These are phyloP conservation scores for Drosophila seguyi DNA, from an alignment of 1,140 invertebrate species.

Conservation along the genomic window DNA sequence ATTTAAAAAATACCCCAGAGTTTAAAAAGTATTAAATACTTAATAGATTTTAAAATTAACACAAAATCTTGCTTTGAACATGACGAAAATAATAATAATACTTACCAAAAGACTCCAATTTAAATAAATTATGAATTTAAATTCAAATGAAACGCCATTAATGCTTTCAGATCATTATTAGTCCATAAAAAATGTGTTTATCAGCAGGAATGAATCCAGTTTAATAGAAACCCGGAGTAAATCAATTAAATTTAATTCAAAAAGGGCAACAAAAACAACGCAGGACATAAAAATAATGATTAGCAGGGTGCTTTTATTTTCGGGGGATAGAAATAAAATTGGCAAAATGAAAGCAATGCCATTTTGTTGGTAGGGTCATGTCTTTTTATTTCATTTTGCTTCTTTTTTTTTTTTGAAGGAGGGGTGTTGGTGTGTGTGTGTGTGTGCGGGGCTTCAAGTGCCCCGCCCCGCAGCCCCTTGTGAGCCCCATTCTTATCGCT, in stretches of 20 bases:
- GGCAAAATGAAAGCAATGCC: slow-evolving; percentile 3
- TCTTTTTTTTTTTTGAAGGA: slow-evolving; percentile 5
- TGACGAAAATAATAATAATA: not conserved
- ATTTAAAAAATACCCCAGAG: not conserved
- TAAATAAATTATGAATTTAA: not conserved
- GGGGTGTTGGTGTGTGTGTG: not conserved
- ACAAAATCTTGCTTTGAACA: too few relatives aligned
- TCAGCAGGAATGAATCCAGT: not conserved
- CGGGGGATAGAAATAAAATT: slow-evolving; percentile 4
- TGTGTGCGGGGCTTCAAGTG: not conserved
- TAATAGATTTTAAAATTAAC: not conserved
- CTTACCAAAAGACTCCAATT: too few relatives aligned
- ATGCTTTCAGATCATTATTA: not conserved
- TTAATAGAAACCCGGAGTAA: slow-evolving; percentile 4
- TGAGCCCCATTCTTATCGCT: slow-evolving; percentile 23
- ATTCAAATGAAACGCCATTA: not conserved
- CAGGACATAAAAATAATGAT: slow-evolving; percentile 11
- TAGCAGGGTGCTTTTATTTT: slow-evolving; percentile 1
- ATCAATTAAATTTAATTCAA: slow-evolving; percentile 10
- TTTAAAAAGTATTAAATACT: not conserved
- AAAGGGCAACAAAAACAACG: not conserved
- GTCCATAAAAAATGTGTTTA: slow-evolving; percentile 10
- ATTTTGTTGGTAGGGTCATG: slow-evolving; percentile 5
- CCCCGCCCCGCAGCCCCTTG: not conserved
- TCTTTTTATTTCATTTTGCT: slow-evolving; percentile 15